These are phyloP conservation scores for Halesus radiatus DNA, from an alignment of 1,140 invertebrate genomes.

Conservation along the genomic window DNA sequence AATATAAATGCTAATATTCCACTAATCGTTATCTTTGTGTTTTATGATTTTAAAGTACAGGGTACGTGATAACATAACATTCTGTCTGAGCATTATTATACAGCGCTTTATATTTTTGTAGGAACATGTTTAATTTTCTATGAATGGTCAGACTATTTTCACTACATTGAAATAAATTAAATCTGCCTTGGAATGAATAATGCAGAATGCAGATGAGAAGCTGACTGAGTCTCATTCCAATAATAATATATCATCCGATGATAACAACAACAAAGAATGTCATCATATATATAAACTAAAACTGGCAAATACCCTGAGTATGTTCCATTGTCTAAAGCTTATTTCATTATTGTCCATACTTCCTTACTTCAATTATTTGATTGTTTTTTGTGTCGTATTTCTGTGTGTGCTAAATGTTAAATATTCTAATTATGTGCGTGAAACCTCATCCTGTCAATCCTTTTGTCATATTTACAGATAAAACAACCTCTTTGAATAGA, in stretches of 20 bases:
- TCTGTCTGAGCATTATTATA: too few relatives aligned
- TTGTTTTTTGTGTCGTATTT: not conserved
- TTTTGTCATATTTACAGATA: slow-evolving; percentile 35
- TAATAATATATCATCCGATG: slow-evolving; percentile 2
- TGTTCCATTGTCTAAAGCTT: not conserved
- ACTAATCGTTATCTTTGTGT: slow-evolving; percentile 17
- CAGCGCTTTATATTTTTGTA: slow-evolving; percentile 1
- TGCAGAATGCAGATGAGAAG: slow-evolving; percentile 40
- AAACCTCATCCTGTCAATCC: slow-evolving; percentile 15
- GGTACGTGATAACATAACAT: too few relatives aligned
- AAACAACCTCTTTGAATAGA: slow-evolving; percentile 41
- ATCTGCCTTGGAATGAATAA: slow-evolving; percentile 41
- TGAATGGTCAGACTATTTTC: slow-evolving; percentile 7
- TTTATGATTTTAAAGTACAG: slow-evolving; percentile 5
- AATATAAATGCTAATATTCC: not conserved
- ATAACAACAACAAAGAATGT: slow-evolving; percentile 32
- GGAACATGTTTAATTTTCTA: slow-evolving; percentile 21
- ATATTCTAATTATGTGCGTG: not conserved
- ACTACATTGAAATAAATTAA: slow-evolving; percentile 7
- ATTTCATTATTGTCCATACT: not conserved
- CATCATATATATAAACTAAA: slow-evolving; percentile 38
- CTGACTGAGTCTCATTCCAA: not conserved
- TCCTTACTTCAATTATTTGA: not conserved
- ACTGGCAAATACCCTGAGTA: slow-evolving; percentile 17
- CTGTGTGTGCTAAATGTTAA: slow-evolving; percentile 1